phyloP scores from a whole-genome alignment of 2,113 vertebrate species.

The Nothobranchius kuhntae region DNA sequence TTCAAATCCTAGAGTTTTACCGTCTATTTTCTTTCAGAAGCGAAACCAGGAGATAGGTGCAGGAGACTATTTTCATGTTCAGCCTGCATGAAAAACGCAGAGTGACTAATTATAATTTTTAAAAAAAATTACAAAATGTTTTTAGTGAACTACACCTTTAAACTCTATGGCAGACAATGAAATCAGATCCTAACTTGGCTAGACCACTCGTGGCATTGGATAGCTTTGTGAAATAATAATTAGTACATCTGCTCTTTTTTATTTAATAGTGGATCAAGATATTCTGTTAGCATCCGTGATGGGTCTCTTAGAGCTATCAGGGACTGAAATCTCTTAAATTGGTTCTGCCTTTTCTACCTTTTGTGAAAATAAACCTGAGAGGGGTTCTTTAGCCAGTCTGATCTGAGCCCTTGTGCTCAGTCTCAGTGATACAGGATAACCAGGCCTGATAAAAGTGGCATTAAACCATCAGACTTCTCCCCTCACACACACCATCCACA shows the following conservation, averaged over 20 bases:
- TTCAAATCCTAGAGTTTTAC: too few relatives aligned
- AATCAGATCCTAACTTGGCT: too few relatives aligned
- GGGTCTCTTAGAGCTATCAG: conserved; percentile 40
- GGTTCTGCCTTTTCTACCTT: conserved; percentile 24
- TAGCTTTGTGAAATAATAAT: conserved; percentile 67
- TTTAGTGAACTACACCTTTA: too few relatives aligned
- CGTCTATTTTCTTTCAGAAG: too few relatives aligned
- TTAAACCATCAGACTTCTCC: conserved; percentile 71
- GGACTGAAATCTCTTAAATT: conserved; percentile 55
- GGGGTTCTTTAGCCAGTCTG: conserved; percentile 42
- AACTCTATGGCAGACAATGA: too few relatives aligned
- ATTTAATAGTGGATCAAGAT: conserved; percentile 66
- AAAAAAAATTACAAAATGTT: too few relatives aligned
- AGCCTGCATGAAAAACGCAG: too few relatives aligned
- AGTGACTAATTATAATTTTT: too few relatives aligned
- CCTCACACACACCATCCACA: conserved; percentile 58
- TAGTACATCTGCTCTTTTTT: conserved; percentile 69
- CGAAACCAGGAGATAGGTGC: too few relatives aligned
- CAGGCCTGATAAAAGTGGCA: conserved; percentile 72
- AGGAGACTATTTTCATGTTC: too few relatives aligned
- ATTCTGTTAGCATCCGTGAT: conserved; percentile 74
- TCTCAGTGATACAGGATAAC: conserved; percentile 52
- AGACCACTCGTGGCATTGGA: conserved; percentile 43
- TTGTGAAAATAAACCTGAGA: not conserved
- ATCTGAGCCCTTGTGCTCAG: conserved; percentile 31